These are phyloP conservation scores for Scaptomyza montana DNA, from an alignment of 1,140 invertebrate genomes.

Conservation along the genomic window DNA sequence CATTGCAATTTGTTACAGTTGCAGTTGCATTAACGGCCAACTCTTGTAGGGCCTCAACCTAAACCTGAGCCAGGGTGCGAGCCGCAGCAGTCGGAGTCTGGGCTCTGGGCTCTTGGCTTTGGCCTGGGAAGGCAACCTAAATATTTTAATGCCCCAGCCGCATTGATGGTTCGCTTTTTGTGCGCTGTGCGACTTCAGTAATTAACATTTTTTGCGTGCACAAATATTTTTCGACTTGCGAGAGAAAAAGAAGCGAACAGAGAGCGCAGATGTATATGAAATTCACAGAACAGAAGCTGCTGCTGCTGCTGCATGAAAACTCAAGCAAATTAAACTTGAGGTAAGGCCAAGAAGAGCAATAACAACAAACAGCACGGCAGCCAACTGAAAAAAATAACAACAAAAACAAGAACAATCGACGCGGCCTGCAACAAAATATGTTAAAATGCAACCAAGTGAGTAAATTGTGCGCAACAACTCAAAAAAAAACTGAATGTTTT, in stretches of 20 bases:
- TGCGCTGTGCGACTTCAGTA: constrained; percentile 48
- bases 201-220: constrained; percentile 83
- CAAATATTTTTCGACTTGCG: constrained; percentile 78
- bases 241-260: constrained; percentile 45
- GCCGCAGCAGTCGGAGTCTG: constrained; percentile 4
- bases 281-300: constrained; percentile 67
- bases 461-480: constrained; percentile 74
- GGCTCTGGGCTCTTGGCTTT: constrained; percentile 44
- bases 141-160: constrained; percentile 76
- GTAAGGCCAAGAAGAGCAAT: constrained; percentile 54
- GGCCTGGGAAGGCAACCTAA: constrained; percentile 62
- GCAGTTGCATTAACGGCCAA: constrained; percentile 76
- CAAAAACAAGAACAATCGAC: constrained; percentile 69
- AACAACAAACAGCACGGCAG: constrained; percentile 51
- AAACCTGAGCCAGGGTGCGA: constrained; percentile 29
- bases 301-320: constrained; percentile 63
- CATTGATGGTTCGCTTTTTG: constrained; percentile 78
- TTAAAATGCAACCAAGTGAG: constrained; percentile 79
- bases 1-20: constrained; percentile 81
- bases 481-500: constrained; percentile 56
- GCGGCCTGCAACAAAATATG: constrained; percentile 70
- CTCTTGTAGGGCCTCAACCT: constrained; percentile 20
- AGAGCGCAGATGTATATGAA: constrained; percentile 65
- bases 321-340: constrained; percentile 76
- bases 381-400: constrained; percentile 75